Percentiles rank a stretch among this genome's conserved stretches.
phyloP scores from a whole-genome alignment of 2,113 vertebrate genomes.

The Anhinga anhinga region DNA sequence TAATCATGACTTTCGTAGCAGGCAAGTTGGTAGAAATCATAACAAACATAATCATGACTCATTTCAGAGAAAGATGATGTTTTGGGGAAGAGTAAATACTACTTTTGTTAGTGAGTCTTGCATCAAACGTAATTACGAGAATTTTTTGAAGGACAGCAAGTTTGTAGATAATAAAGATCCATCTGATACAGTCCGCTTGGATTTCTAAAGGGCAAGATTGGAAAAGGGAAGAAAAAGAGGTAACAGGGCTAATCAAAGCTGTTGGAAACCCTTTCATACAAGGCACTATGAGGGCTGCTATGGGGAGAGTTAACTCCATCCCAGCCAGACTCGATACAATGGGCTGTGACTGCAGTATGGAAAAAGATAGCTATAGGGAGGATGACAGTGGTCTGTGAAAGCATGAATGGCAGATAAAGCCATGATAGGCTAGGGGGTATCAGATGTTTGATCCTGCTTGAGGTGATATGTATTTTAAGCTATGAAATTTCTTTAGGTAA shows the following conservation, averaged over 20 bases:
- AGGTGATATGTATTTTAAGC: background rate
- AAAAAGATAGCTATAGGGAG: background rate
- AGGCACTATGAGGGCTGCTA: background rate
- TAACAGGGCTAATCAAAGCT: background rate
- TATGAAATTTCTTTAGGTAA: background rate
- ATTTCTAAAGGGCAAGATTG: background rate
- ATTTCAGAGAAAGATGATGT: background rate
- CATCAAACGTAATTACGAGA: background rate
- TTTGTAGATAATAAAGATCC: background rate
- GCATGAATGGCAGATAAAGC: background rate
- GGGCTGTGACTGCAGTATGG: background rate
- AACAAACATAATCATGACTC: background rate
- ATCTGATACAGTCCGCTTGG: background rate
- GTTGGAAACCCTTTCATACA: background rate
- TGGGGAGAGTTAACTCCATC: background rate
- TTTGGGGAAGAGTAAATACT: background rate
- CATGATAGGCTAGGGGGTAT: background rate
- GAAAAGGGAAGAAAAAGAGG: background rate
- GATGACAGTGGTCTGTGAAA: background rate
- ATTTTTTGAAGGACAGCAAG: background rate
- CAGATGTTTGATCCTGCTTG: background rate
- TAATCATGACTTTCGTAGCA: background rate
- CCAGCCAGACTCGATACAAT: background rate
- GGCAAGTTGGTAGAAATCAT: background rate
- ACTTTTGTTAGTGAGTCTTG: background rate